A percentile compares a stretch with the other conserved stretches of the same genome.
These are phyloP conservation scores for Leptosomus discolor DNA, from an alignment of 2,113 vertebrate genomes.

Conservation along the genomic window DNA sequence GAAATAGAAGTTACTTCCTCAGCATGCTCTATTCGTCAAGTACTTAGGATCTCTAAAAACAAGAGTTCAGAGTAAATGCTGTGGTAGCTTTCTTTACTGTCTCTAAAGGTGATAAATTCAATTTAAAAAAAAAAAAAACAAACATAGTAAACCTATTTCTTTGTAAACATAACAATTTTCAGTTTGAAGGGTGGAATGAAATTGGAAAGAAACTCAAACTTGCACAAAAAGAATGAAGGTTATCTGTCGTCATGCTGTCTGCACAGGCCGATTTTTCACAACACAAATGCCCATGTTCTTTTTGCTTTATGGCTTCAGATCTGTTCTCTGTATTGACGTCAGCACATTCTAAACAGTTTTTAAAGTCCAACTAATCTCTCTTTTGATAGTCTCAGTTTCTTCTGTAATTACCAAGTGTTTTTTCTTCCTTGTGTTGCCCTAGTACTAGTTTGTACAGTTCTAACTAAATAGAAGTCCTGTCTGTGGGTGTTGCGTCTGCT, in stretches of 20 bases:
- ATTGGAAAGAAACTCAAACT: background rate
- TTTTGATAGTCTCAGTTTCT: background rate
- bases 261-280: background rate
- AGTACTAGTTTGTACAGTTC: background rate
- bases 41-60: background rate
- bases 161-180: background rate
- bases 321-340: background rate
- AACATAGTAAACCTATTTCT: background rate
- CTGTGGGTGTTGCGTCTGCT: background rate
- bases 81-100: background rate
- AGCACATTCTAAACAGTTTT: background rate
- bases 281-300: background rate
- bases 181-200: background rate
- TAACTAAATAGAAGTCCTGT: accelerated
- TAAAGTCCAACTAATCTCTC: background rate
- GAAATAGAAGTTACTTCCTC: background rate
- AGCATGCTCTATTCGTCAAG: background rate
- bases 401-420: background rate
- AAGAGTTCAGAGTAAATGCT: background rate
- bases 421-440: background rate
- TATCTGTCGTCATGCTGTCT: background rate
- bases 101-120: background rate
- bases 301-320: background rate
- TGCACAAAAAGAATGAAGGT: background rate
- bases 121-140: background rate